Evolutionary conservation across 2,113 vertebrate species (phyloP), one percentile per base, ranked within the genome.

Genomic region (Cinclus cinclus): DNA sequence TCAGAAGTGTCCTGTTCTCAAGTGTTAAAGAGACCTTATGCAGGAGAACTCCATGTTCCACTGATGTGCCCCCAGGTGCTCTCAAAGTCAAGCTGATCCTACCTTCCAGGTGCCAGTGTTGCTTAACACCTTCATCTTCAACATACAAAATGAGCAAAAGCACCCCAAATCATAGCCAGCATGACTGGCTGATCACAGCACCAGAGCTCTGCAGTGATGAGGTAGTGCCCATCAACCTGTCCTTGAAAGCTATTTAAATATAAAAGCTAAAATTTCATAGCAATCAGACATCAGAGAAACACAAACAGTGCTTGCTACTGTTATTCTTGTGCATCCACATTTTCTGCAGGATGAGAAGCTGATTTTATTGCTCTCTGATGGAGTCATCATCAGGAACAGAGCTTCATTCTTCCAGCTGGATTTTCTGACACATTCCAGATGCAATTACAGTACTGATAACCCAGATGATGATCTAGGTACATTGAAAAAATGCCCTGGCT

Each of bases 51-150:
- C 65, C 4, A 2, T 7, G 28, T 33, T 74, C 41, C n/a, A 50
- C 42, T 58, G 41, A 67, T 9, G 5, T 25, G 11, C 3, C 20
- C 22, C 23, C 0, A n/a, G 13, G 13, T 18, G 33, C 41, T 64
- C 41, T 44, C 46, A n/a, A 59, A 73, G n/a, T 58, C 52, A 63
- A 76, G 30, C 27, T 70, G 46, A 22, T 77, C 37, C 46, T 22
- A 14, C 30, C 21, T 52, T 35, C 33, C 1, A 0, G 23, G 23
- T 33, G 39, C 33, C 35, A 39, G 46, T 4, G 0, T 25, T 35
- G 47, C 10, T 79, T 30, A 56, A 68, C 19, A 22, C 6, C 27
- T 46, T 28, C 7, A 24, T 28, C 24, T 50, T 47, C 11, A 73
- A 80, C 8, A 31, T 2, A 10, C 3, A 65, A 49, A n/a, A 49